Evolutionary conservation across 2,888 invertebrate species (phyloP).

Genomic region (Axea sp.): DNA sequence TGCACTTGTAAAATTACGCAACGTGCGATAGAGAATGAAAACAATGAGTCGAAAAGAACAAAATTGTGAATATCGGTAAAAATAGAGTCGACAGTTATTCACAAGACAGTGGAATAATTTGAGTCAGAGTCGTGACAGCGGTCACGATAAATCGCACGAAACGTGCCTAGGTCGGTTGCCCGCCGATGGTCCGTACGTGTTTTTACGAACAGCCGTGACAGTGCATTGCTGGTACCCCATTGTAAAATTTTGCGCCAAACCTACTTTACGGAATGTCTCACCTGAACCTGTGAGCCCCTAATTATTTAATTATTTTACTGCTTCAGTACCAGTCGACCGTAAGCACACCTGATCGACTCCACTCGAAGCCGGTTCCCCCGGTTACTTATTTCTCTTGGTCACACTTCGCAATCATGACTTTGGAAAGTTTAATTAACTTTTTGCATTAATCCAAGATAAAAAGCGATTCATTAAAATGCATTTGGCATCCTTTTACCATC

Average conservation of each 20-base stretch:
- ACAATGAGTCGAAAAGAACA: neutral
- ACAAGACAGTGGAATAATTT: conserved; percentile 34
- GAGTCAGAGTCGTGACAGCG: conserved; percentile 25
- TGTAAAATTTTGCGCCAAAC: conserved; percentile 13
- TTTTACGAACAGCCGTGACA: conserved; percentile 17
- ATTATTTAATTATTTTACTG: conserved; percentile 61
- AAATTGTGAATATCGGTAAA: conserved; percentile 17
- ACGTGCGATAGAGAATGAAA: too few relatives aligned
- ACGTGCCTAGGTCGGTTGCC: conserved; percentile 40
- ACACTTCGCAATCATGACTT: conserved; percentile 51
- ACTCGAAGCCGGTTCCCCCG: conserved; percentile 35
- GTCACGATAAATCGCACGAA: conserved; percentile 20
- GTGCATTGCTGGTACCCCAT: conserved; percentile 38
- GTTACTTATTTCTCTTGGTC: conserved; percentile 23
- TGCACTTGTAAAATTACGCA: too few relatives aligned
- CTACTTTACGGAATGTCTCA: conserved; percentile 37
- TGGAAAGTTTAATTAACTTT: conserved; percentile 53
- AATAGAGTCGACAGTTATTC: conserved; percentile 42
- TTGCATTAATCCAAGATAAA: conserved; percentile 24
- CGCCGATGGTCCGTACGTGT: conserved; percentile 26
- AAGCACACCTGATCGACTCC: conserved; percentile 39
- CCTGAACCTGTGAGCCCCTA: conserved; percentile 31
- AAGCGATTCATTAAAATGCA: conserved; percentile 15
- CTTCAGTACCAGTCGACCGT: conserved; percentile 32
- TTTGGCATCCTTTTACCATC: neutral